Conservation (phyloP, 2,113 vertebrate genomes). For the Apistogramma diplotaenia region DNA sequence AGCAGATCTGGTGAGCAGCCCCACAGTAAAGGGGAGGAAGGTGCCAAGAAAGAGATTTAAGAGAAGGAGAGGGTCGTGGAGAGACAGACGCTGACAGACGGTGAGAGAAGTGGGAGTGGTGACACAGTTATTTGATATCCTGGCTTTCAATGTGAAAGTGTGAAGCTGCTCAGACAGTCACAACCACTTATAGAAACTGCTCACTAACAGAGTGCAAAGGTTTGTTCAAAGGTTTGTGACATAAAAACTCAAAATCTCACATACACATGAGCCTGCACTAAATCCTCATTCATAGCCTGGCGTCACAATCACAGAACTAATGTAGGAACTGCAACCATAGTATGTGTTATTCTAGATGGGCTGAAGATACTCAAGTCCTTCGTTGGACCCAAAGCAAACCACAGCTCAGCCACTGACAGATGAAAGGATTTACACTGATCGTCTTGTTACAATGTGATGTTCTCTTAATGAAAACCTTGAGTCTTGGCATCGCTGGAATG, state of each 20-base stretch:
- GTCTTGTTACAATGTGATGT: not conserved
- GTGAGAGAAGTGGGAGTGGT: not conserved
- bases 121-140: constrained; percentile 17
- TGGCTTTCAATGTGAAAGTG: constrained; percentile 19
- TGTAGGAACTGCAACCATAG: not conserved
- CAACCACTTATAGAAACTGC: constrained; percentile 3
- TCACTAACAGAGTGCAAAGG: not conserved
- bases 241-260: not conserved
- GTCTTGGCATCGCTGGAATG: not conserved
- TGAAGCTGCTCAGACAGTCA: constrained; percentile 1
- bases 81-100: not conserved
- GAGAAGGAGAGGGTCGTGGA: not conserved
- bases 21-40: constrained; percentile 2
- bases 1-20: constrained; percentile 5
- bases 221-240: not conserved
- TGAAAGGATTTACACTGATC: not conserved
- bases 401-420: not conserved
- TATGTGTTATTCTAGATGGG: not conserved
- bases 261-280: not conserved
- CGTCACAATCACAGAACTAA: not conserved
- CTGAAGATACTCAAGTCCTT: not conserved
- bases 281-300: not conserved
- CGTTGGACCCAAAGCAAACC: not conserved
- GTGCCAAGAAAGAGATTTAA: constrained; percentile 27
- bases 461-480: not conserved